Percentiles rank a stretch among this genome's conserved stretches.
These are phyloP conservation scores for Troides aeacus DNA, from an alignment of 2,888 invertebrate species.

Conservation along the genomic window DNA sequence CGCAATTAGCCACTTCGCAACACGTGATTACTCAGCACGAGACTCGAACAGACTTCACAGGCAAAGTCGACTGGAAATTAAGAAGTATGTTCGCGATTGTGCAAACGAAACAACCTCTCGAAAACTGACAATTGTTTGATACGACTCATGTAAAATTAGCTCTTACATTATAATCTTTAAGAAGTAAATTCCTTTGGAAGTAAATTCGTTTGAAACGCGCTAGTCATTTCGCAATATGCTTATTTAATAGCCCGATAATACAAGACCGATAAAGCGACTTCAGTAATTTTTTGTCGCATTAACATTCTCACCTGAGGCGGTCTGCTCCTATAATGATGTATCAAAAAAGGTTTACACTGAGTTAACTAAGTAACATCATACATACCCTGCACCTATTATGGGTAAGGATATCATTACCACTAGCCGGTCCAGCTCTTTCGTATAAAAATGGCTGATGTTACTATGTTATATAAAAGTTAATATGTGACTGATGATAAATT, in stretches of 20 bases:
- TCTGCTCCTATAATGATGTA: neutral
- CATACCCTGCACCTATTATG: too few relatives aligned
- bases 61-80: conserved; percentile 25
- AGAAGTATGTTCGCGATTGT: conserved; percentile 25
- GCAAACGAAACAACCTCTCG: conserved; percentile 17
- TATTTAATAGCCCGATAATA: conserved; percentile 12
- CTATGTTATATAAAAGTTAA: too few relatives aligned
- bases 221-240: conserved; percentile 1
- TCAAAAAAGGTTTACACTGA: neutral
- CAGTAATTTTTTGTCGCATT: neutral
- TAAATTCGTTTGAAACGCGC: conserved; percentile 1
- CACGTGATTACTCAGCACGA: conserved; percentile 43
- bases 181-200: neutral
- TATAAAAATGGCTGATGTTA: too few relatives aligned
- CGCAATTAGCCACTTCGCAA: conserved; percentile 62
- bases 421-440: too few relatives aligned
- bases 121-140: neutral
- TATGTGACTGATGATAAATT: too few relatives aligned
- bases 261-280: conserved; percentile 6
- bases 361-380: too few relatives aligned
- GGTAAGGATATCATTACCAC: too few relatives aligned
- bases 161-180: neutral
- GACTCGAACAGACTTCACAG: conserved; percentile 39
- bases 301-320: neutral
- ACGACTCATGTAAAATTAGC: neutral